Evolutionary conservation across 35 echinoderm and acorn worm genomes (phyloP).

Genomic region (Lytechinus variegatus): DNA sequence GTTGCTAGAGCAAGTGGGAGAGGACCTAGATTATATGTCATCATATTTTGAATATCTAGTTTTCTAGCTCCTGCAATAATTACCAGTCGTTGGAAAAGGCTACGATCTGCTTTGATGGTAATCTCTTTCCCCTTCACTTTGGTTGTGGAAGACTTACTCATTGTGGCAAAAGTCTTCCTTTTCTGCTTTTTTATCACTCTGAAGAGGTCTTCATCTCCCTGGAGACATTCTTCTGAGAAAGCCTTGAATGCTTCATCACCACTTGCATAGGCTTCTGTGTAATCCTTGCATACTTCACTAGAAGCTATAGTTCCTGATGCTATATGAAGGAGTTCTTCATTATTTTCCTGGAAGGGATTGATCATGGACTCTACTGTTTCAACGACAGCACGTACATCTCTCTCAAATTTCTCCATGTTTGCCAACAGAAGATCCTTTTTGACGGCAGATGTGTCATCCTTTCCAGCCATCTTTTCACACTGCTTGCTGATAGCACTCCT

Average conservation of each 20-base stretch:
- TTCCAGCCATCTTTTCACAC: slow-evolving; percentile 76
- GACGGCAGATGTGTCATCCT: not conserved
- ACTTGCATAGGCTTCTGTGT: slow-evolving; percentile 37
- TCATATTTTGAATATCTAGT: too few relatives aligned
- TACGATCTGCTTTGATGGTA: too few relatives aligned
- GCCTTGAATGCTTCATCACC: slow-evolving; percentile 58
- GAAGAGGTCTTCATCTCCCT: slow-evolving; percentile 35
- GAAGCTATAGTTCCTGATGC: slow-evolving; percentile 21
- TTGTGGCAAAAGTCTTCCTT: too few relatives aligned
- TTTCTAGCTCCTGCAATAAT: too few relatives aligned
- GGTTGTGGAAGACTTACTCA: too few relatives aligned
- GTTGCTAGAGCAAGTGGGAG: too few relatives aligned
- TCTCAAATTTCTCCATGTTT: slow-evolving; percentile 39
- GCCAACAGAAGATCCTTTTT: not conserved
- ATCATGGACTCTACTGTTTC: slow-evolving; percentile 60
- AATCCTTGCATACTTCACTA: slow-evolving; percentile 33
- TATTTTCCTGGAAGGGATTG: slow-evolving; percentile 52
- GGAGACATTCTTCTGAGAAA: slow-evolving; percentile 58
- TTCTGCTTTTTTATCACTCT: too few relatives aligned
- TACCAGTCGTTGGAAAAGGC: too few relatives aligned
- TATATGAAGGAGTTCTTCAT: slow-evolving; percentile 26
- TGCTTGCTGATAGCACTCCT: slow-evolving; percentile 63
- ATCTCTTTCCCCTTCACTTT: too few relatives aligned
- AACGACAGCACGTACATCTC: not conserved
- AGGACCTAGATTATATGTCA: too few relatives aligned